Evolutionary conservation across 2,113 vertebrate genomes (phyloP), one percentile per base, ranked within the genome.

Genomic region (Copsychus sechellarum): DNA sequence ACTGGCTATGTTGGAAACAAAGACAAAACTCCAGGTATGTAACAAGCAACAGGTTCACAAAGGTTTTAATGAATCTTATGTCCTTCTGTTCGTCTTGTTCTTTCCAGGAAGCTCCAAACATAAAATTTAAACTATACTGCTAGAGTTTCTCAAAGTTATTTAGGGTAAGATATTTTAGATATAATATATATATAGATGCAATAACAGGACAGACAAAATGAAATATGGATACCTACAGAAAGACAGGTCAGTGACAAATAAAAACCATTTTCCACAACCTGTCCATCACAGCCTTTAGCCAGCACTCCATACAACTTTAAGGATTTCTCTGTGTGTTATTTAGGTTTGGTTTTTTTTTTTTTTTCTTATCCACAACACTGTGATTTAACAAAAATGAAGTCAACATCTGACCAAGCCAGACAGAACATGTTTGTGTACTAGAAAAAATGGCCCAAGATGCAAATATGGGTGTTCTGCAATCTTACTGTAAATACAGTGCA

Each of bases 401-500:
- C 58, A 66, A 2, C 24, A 53, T 83, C 47, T 64, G 56, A 43
- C 16, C 81, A 67, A 88, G 29, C 14, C 74, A 81, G 40, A 56
- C 11, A 66, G 14, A 88, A 73, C 29, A 31, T 5, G 1, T 72
- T 76, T 70, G 13, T 73, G 34, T 11, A 34, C 45, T 51, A 58
- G 53, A 72, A 89, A 90, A 36, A 5, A 6, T 47, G 21, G 29
- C 11, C 31, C 42, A 80, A 36, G 25, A 81, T 6, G 34, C 17
- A 62, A 77, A 66, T 24, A 62, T 36, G 66, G 40, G 4, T 40
- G 25, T 15, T n/a, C 42, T 89, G 56, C 86, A 97, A 76, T 88
- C 77, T 88, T 76, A 48, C 10, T 62, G 74, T 92, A 97, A 96
- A 95, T 56, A 76, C 36, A 76, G 38, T 76, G 67, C 69, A 81